These are phyloP conservation scores for Galeruca laticollis DNA, from an alignment of 2,888 invertebrate genomes.

Conservation along the genomic window DNA sequence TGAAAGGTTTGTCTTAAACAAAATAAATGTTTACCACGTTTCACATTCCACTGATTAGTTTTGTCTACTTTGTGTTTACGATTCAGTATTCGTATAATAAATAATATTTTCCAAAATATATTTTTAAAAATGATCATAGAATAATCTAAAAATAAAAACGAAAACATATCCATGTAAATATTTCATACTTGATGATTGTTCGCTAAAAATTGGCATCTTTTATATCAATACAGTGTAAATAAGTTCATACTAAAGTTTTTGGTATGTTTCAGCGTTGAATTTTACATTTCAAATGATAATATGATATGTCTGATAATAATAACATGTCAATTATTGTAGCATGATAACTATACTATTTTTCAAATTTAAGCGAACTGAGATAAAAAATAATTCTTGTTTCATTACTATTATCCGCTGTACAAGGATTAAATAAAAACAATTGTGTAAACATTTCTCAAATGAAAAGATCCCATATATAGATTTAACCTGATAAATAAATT, in stretches of 20 bases:
- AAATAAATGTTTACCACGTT: not conserved
- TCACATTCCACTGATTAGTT: not conserved
- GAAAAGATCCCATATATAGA: no score
- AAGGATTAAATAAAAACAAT: no score
- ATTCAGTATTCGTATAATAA: no score
- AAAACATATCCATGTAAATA: conserved; percentile 4
- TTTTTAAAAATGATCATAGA: not conserved
- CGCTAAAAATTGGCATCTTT: not conserved
- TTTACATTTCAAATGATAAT: not conserved
- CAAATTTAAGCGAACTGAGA: no score
- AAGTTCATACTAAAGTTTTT: not conserved
- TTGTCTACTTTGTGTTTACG: not conserved
- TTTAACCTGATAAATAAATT: no score
- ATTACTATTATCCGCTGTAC: no score
- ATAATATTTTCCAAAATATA: no score
- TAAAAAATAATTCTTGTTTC: no score
- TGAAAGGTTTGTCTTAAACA: not conserved
- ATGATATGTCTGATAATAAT: no score
- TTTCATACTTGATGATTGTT: not conserved
- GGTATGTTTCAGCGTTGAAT: not conserved
- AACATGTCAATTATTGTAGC: no score
- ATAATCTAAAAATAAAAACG: conserved; percentile 2
- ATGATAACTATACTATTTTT: no score
- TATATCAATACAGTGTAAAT: not conserved
- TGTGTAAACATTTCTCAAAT: no score